Conservation (phyloP, 2,113 vertebrate genomes). For the Hymenochirus boettgeri region DNA sequence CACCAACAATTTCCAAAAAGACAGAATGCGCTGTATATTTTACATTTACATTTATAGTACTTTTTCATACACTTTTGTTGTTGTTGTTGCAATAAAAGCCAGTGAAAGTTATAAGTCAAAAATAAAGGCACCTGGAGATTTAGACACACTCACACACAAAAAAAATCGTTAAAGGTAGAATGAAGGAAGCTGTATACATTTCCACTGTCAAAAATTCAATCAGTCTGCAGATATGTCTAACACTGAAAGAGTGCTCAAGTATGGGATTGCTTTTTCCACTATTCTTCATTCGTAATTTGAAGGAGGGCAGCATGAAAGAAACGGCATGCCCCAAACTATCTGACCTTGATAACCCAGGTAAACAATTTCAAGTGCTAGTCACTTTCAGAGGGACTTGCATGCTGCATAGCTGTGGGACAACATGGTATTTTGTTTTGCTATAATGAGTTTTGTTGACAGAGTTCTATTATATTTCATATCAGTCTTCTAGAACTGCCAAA, state of each 20-base stretch:
- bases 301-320: conserved; percentile 15
- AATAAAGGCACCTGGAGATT: conserved; percentile 48
- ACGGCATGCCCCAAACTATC: conserved; percentile 16
- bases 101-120: conserved; percentile 57
- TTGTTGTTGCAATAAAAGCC: conserved; percentile 54
- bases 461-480: conserved; percentile 29
- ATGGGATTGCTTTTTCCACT: conserved; percentile 19
- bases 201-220: conserved; percentile 43
- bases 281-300: conserved; percentile 32
- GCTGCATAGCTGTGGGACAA: conserved; percentile 11
- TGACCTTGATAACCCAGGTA: conserved; percentile 26
- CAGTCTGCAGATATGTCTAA: conserved; percentile 37
- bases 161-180: conserved; percentile 45
- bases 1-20: conserved; percentile 76
- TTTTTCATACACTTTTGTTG: conserved; percentile 42
- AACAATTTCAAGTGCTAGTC: conserved; percentile 30
- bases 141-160: conserved; percentile 40
- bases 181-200: conserved; percentile 33
- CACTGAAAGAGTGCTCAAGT: conserved; percentile 37
- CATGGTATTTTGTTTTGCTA: conserved; percentile 26
- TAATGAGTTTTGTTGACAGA: conserved; percentile 34
- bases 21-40: conserved; percentile 67
- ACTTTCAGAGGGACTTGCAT: conserved; percentile 15
- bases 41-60: conserved; percentile 70
- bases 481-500: conserved; percentile 11